A percentile compares a stretch with the other conserved stretches of the same genome.
phyloP scores from a whole-genome alignment of 2,113 vertebrate species.

The Tragelaphus strepsiceros region DNA sequence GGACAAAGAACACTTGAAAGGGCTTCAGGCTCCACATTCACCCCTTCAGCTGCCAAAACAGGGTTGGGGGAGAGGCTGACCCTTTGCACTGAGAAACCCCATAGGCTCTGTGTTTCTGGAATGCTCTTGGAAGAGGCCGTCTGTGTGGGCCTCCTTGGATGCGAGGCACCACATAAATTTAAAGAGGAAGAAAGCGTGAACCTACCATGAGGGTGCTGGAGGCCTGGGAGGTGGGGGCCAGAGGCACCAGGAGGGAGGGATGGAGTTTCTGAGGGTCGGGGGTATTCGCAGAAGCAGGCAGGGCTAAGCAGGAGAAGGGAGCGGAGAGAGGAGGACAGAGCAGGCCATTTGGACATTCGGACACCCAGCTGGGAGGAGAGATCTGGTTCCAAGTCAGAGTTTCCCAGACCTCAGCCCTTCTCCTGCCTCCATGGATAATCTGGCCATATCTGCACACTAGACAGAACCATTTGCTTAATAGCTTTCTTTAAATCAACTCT shows the following conservation, averaged over 20 bases:
- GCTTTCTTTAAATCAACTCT: constrained; percentile 42
- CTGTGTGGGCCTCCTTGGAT: background rate
- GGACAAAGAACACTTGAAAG: background rate
- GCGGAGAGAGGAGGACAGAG: too few species aligned
- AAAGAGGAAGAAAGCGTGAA: background rate
- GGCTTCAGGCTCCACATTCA: background rate
- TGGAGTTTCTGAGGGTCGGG: background rate
- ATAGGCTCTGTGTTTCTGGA: background rate
- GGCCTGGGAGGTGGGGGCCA: background rate
- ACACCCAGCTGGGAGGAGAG: background rate
- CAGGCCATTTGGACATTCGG: background rate
- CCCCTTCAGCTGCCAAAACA: background rate
- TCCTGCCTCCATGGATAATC: background rate
- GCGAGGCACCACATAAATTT: background rate
- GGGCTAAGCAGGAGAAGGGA: background rate
- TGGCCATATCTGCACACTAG: background rate
- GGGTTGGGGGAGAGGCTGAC: background rate
- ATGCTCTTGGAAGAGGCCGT: background rate
- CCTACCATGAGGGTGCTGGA: background rate
- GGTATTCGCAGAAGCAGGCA: background rate
- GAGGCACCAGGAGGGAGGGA: background rate
- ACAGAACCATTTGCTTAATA: background rate
- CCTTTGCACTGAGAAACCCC: background rate
- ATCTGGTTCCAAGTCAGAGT: background rate
- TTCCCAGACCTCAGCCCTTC: background rate